Percentiles rank a stretch among this genome's conserved stretches.
Conservation (phyloP, 2,113 vertebrate species). For the Tachysurus fulvidraco region DNA sequence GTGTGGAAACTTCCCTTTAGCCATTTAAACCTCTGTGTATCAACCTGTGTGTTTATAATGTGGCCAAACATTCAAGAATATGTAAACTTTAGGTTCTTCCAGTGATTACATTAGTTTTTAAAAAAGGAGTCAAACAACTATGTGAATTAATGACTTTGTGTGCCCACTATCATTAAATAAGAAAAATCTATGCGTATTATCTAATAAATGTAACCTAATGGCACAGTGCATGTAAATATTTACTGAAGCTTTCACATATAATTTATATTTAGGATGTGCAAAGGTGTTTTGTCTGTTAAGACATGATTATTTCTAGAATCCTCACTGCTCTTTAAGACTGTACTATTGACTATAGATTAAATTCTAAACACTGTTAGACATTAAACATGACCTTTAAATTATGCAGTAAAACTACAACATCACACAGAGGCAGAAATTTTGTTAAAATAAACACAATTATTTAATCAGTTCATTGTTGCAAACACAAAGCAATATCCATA, state of each 20-base stretch:
- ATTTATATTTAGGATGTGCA: background rate
- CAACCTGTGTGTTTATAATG: no score
- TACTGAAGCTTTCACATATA: background rate
- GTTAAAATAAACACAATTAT: constrained; percentile 41
- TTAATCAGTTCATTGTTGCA: constrained; percentile 28
- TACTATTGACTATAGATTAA: background rate
- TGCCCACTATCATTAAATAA: no score
- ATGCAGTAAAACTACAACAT: constrained; percentile 8
- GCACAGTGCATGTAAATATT: background rate
- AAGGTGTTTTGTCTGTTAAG: background rate
- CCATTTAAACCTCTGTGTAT: no score
- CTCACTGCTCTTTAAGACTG: background rate
- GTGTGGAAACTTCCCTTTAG: no score
- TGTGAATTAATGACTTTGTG: no score
- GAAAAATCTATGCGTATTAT: background rate
- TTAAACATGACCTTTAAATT: background rate
- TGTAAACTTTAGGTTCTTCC: no score
- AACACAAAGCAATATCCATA: constrained; percentile 4
- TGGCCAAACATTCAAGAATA: no score
- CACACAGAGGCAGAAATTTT: background rate
- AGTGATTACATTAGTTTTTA: no score
- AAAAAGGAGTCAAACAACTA: no score
- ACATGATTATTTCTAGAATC: background rate
- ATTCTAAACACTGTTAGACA: background rate
- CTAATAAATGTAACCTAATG: background rate